Conservation (phyloP, 2,113 vertebrate genomes). For the Muscicapa adusta region DNA sequence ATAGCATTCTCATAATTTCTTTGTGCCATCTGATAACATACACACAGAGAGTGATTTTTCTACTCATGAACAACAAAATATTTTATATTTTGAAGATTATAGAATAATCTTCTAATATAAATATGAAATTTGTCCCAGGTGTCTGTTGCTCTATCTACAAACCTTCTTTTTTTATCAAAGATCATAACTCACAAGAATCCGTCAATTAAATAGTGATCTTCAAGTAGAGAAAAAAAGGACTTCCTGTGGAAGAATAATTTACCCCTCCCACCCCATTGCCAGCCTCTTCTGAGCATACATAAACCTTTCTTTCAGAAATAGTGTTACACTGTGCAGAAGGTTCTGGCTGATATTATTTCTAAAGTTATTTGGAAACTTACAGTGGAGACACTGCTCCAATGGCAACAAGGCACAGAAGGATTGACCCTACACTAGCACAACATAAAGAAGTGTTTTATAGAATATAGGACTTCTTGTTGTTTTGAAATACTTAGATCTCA, state of each 20-base stretch:
- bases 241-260: background rate
- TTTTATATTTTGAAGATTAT: background rate
- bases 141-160: background rate
- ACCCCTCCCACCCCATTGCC: fast-evolving
- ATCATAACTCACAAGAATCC: background rate
- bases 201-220: background rate
- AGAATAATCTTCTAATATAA: background rate
- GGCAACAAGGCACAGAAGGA: background rate
- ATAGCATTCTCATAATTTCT: background rate
- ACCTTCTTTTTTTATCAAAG: background rate
- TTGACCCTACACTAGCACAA: background rate
- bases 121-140: background rate
- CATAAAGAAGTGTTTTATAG: background rate
- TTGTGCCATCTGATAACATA: background rate
- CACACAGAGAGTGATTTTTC: background rate
- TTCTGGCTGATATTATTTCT: background rate
- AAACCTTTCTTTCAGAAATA: background rate
- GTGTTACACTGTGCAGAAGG: background rate
- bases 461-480: background rate
- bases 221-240: background rate
- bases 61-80: background rate
- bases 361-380: background rate
- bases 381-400: background rate
- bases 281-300: background rate
- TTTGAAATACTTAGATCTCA: background rate